phyloP scores from a whole-genome alignment of 2,797 vertebrate species.

The Danio choprae region DNA sequence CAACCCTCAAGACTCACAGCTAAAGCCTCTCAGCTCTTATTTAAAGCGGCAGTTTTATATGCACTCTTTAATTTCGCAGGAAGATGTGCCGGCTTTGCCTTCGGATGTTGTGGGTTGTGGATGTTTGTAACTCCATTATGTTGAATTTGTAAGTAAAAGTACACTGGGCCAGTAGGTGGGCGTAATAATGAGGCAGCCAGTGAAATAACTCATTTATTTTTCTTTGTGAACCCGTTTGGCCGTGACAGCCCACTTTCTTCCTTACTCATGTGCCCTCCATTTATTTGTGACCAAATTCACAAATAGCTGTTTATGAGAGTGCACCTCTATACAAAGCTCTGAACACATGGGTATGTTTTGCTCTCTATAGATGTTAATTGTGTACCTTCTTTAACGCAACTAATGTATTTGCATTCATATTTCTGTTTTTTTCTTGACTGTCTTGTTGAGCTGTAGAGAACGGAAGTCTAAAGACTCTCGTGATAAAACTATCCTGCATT shows the following conservation, averaged over 20 bases:
- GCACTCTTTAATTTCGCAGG: not conserved
- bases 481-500: no score
- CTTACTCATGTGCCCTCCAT: not conserved
- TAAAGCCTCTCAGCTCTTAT: not conserved
- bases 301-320: no score
- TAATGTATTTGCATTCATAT: no score
- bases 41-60: slow-evolving; percentile 9
- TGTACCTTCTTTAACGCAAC: no score
- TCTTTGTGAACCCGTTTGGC: not conserved
- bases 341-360: not conserved
- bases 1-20: not conserved
- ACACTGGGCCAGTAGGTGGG: not conserved
- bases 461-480: no score
- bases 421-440: no score
- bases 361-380: no score
- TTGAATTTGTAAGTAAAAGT: not conserved
- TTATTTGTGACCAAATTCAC: no score
- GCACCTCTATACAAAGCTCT: not conserved
- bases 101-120: not conserved
- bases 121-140: not conserved
- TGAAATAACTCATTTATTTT: not conserved
- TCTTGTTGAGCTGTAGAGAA: no score
- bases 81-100: not conserved
- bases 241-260: not conserved
- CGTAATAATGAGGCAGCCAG: not conserved